These are phyloP conservation scores for Saturnia pavonia DNA, from an alignment of 2,888 invertebrate species.

Conservation along the genomic window DNA sequence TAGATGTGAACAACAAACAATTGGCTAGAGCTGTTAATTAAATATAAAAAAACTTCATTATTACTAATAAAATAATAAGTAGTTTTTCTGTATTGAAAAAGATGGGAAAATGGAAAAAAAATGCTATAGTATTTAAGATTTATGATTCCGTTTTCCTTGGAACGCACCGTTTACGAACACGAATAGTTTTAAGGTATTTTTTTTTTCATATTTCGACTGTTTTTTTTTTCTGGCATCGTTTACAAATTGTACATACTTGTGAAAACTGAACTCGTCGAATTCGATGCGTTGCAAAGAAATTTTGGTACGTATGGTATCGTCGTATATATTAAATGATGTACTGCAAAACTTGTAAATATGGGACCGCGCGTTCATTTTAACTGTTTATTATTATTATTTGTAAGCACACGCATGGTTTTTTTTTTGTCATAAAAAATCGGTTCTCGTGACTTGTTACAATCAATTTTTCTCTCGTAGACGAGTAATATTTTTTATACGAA, in stretches of 20 bases:
- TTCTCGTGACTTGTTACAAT: not conserved
- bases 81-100: constrained; percentile 41
- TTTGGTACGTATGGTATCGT: constrained; percentile 57
- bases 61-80: constrained; percentile 37
- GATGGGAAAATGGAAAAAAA: constrained; percentile 41
- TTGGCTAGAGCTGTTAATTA: constrained; percentile 25
- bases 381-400: constrained; percentile 45
- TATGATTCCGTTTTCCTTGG: constrained; percentile 31
- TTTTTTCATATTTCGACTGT: constrained; percentile 15
- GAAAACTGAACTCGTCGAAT: not conserved
- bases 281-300: constrained; percentile 30
- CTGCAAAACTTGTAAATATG: constrained; percentile 71
- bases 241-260: constrained; percentile 33
- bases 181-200: constrained; percentile 30
- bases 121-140: constrained; percentile 34
- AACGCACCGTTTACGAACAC: constrained; percentile 30
- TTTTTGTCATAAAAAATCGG: constrained; percentile 30
- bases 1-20: constrained; percentile 49
- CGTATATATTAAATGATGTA: constrained; percentile 43
- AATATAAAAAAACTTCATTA: not conserved
- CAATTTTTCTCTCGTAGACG: not conserved
- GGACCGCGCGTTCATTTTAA: constrained; percentile 74
- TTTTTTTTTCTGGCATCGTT: constrained; percentile 25
- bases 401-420: constrained; percentile 59
- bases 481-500: constrained; percentile 12